Evolutionary conservation across 2,797 vertebrate species (phyloP).

Genomic region (Agapornis canus): DNA sequence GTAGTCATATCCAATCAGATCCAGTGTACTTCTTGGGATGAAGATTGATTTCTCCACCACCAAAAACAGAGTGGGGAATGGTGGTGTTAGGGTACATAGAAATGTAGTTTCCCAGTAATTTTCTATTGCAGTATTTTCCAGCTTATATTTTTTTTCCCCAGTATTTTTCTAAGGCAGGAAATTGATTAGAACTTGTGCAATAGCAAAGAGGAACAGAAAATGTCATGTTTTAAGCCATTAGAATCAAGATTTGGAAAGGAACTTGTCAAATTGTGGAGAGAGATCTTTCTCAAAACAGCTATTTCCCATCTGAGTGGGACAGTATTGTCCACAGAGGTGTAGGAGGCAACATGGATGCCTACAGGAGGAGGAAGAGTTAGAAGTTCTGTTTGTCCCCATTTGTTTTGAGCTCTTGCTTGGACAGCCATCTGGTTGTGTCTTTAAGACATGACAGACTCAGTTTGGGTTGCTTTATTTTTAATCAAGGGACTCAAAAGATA

Average conservation of each 20-base stretch:
- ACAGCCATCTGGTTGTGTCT: background rate
- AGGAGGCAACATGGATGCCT: background rate
- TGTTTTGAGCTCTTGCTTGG: background rate
- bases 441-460: background rate
- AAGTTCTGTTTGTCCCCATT: background rate
- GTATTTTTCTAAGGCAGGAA: background rate
- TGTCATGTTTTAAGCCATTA: background rate
- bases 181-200: background rate
- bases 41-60: background rate
- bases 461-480: background rate
- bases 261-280: background rate
- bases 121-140: background rate
- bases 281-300: background rate
- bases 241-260: background rate
- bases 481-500: background rate
- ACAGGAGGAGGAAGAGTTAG: background rate
- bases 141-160: background rate
- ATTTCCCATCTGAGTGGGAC: background rate
- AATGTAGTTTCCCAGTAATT: background rate
- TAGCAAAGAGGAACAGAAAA: background rate
- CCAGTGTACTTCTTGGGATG: background rate
- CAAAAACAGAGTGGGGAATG: accelerated
- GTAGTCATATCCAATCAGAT: background rate
- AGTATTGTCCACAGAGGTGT: background rate
- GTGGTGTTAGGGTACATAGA: background rate